Conservation (phyloP, 2,888 invertebrate genomes). For the Hyppa rectilinea region DNA sequence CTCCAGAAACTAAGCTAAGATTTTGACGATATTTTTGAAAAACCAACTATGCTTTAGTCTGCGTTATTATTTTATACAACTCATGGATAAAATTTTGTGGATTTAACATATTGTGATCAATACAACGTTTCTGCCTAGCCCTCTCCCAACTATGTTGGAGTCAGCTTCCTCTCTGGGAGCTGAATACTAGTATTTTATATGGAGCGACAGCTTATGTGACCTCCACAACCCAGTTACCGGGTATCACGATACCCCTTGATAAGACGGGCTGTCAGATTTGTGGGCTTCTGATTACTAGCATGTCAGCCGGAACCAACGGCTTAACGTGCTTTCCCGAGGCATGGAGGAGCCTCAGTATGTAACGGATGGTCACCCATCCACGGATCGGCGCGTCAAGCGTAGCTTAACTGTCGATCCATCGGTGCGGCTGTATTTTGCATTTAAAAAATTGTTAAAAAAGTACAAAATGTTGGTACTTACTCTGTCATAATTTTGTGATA, state of each 20-base stretch:
- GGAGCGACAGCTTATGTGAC: too few relatives aligned
- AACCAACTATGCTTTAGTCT: background rate
- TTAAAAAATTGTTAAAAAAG: background rate
- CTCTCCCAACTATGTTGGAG: background rate
- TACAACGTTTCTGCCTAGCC: background rate
- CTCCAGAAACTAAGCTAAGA: background rate
- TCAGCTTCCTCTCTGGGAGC: background rate
- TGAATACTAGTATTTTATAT: background rate
- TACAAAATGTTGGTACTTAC: constrained; percentile 74
- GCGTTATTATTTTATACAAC: too few relatives aligned
- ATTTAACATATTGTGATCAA: background rate
- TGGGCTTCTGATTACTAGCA: background rate
- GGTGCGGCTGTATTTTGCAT: background rate
- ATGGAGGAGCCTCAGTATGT: background rate
- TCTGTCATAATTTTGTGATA: constrained; percentile 85
- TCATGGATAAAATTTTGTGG: background rate
- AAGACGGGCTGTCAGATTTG: background rate
- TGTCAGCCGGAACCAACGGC: background rate
- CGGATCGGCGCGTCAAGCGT: background rate
- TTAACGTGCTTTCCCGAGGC: background rate
- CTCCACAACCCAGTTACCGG: background rate
- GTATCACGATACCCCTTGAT: background rate
- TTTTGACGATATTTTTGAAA: background rate
- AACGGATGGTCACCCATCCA: background rate
- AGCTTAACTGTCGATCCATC: background rate